Base-by-base conservation (phyloP, 1,140 invertebrate genomes). In the Cotesia glomerata region DNA sequence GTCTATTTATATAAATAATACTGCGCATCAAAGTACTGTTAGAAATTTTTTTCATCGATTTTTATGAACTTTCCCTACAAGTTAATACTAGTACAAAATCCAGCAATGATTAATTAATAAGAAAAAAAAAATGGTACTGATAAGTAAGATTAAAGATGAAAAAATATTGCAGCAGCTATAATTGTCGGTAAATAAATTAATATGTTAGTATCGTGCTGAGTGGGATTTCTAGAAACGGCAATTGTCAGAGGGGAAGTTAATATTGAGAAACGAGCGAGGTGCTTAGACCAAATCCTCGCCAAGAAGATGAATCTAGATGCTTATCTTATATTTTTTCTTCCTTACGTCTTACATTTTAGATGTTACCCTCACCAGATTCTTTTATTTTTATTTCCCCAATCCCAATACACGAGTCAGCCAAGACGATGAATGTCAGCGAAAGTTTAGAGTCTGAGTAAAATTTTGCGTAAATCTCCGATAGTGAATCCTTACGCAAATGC, bases 301-400 rank as follows among this genome's bases (percentile, higher is more conserved):
- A 63, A 62, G 69, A 77, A 77, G 74, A 77, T 77, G 72, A 75
- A 77, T 77, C 74, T 75, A 45, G 7, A 70, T 75, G 68, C 68
- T 62, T 75, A 62, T 72, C 68, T 67, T 66, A 59, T 62, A 69
- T 62, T 34, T 39, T 26, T 54, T 65, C 51, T 49, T 32, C 68
- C 18, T 52, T 39, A 11, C 49, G 3, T 14, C 35, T 64, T 64
- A n/a, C 45, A 3, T 39, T 58, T 66, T 56, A 26, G 26, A 26
- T 56, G 52, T 56, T 7, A 45, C 39, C 11, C 11, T 11, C 5
- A 45, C 11, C 11, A 7, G 7, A 9, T 45, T 9, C 11, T 45
- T 45, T 45, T 9, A 9, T 11, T 45, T 11, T 45, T 11, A 45
- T 45, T 45, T 11, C 39, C 39, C 11, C 39, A 45, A 56, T 45